Evolutionary conservation across 2,888 invertebrate genomes (phyloP), one percentile per base, ranked within the genome.

Genomic region (Ischnus inquisitorius): DNA sequence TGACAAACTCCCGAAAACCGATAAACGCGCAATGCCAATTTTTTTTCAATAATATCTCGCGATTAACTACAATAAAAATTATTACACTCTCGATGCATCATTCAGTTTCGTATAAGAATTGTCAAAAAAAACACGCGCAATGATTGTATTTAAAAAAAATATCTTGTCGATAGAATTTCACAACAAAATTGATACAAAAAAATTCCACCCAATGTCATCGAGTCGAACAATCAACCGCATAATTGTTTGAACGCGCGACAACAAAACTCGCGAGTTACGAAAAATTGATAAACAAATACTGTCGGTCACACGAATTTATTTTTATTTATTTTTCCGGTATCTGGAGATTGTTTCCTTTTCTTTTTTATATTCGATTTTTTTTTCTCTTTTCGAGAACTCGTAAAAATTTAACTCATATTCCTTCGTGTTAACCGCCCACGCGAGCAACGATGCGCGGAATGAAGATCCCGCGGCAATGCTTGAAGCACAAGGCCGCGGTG

Each of bases 371-470:
- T 10, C 5, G 8, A 6, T 48, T 68, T 48, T 10, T 25, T 28
- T 68, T 51, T 14, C n/a, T n/a, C n/a, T 22, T 60, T 43, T 60
- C 28, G 14, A 48, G 14, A 67, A 75, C n/a, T 71, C 57, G 71
- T 43, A 28, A 81, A 81, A 54, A 14, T 76, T n/a, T 54, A 19
- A 43, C 69, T 43, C 48, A 64, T 67, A 28, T 62, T 34, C 6
- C 48, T 28, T 64, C 62, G 60, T n/a, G 8, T 34, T 71, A 81
- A 82, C 77, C 85, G 72, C 82, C 86, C 85, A 84, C 82, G 84
- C 86, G 85, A 82, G 79, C 43, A 79, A 79, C 79, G 86, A 85
- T 82, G 78, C 85, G 85, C 84, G 79, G 86, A 87, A 87, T 87
- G 87, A 86, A 72, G 65, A 84, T 78, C 54, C 72, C 83, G 80